Percentiles rank a stretch among this genome's conserved stretches.
Evolutionary conservation across 2,797 vertebrate genomes (phyloP).

Genomic region (Diplodus sargus): DNA sequence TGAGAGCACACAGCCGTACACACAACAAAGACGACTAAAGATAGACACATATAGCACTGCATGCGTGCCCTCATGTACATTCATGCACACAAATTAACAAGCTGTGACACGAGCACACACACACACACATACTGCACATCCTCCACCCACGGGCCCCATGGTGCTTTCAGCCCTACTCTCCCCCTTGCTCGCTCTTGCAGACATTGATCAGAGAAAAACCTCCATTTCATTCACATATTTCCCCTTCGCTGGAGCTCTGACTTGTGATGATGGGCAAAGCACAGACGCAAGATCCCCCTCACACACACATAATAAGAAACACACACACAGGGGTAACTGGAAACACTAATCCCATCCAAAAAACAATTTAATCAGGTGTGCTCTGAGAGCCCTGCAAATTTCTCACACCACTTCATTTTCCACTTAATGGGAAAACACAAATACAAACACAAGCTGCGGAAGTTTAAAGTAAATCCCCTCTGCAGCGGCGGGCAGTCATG

Average conservation of each 20-base stretch:
- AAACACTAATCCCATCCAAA: constrained; percentile 39
- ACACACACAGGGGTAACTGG: constrained; percentile 30
- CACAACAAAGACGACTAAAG: not conserved
- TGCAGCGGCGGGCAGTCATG: constrained; percentile 39
- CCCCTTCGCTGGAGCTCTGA: constrained; percentile 24
- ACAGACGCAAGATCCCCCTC: not conserved
- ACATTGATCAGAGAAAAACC: constrained; percentile 56
- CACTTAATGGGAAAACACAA: constrained; percentile 42
- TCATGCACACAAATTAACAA: constrained; percentile 36
- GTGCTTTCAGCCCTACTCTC: constrained; percentile 22
- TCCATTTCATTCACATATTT: constrained; percentile 44
- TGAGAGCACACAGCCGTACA: not conserved
- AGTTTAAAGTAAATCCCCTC: constrained; percentile 32
- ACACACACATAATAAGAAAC: constrained; percentile 26
- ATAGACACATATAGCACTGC: not conserved
- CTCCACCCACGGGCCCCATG: constrained; percentile 40
- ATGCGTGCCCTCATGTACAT: constrained; percentile 14
- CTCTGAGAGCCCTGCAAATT: constrained; percentile 46
- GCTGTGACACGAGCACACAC: constrained; percentile 12
- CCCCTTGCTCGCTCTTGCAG: constrained; percentile 39
- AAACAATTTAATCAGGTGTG: constrained; percentile 57
- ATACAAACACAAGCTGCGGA: constrained; percentile 37
- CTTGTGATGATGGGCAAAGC: constrained; percentile 13
- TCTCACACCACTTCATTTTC: constrained; percentile 38
- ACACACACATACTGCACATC: constrained; percentile 2